Conservation (phyloP, 2,797 vertebrate genomes). For the Sebastes jordani region DNA sequence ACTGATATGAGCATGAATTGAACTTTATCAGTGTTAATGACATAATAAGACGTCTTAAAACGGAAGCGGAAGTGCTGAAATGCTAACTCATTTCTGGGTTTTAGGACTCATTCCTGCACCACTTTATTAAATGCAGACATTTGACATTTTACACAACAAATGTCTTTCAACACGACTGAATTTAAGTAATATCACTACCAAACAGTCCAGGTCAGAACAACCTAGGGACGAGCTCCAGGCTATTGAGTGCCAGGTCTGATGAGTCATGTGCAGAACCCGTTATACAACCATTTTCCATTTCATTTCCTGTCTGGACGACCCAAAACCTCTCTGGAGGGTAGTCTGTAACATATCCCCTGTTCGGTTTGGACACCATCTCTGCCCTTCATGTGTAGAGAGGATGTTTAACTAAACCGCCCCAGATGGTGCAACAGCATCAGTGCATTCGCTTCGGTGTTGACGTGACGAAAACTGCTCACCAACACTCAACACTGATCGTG, state of each 20-base stretch:
- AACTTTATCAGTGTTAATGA: neutral
- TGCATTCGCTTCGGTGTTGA: constrained; percentile 22
- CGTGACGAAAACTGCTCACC: constrained; percentile 11
- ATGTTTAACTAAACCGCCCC: constrained; percentile 64
- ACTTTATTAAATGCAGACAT: neutral
- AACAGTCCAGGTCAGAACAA: constrained; percentile 7
- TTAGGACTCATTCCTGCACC: too few relatives aligned
- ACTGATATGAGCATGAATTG: neutral
- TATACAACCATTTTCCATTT: constrained; percentile 72
- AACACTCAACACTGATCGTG: neutral
- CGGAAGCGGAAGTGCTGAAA: too few relatives aligned
- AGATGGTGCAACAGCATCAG: constrained; percentile 48
- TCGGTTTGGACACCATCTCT: constrained; percentile 53
- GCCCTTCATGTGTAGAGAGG: constrained; percentile 67
- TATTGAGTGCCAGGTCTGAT: constrained; percentile 53
- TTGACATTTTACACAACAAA: constrained; percentile 17
- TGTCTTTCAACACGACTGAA: neutral
- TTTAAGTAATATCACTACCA: neutral
- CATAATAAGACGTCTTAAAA: neutral
- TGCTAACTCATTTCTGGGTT: too few relatives aligned
- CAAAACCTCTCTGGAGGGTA: constrained; percentile 50
- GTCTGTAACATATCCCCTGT: constrained; percentile 54
- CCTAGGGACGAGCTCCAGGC: constrained; percentile 26
- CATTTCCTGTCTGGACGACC: constrained; percentile 74
- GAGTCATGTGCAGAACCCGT: constrained; percentile 65